Conservation (phyloP, 2,113 vertebrate genomes). For the Megaceryle torquata region DNA sequence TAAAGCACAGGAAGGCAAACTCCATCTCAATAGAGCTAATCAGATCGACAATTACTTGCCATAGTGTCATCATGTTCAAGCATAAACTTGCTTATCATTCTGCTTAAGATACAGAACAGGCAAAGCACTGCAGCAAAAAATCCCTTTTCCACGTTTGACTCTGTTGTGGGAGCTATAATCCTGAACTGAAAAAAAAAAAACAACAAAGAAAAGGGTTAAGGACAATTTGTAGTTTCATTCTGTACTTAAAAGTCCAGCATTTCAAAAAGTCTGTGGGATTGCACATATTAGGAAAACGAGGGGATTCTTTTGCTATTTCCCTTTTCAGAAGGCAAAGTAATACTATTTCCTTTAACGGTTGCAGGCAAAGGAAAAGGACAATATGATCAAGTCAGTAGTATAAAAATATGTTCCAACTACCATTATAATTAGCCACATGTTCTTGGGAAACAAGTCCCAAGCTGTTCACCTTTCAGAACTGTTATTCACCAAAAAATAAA, state of each 20-base stretch:
- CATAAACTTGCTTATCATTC: conserved; percentile 52
- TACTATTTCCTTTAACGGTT: neutral
- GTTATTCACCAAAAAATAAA: neutral
- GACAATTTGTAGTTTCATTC: neutral
- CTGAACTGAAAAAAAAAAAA: neutral
- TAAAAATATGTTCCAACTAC: neutral
- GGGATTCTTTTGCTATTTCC: neutral
- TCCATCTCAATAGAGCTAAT: conserved; percentile 22
- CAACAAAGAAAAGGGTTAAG: neutral
- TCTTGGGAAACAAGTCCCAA: neutral
- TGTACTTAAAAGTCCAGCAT: neutral
- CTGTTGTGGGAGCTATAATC: neutral
- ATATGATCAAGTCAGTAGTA: neutral
- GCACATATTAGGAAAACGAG: neutral
- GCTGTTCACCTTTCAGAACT: neutral
- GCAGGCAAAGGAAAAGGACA: neutral
- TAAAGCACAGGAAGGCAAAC: conserved; percentile 25
- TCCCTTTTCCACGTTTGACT: neutral
- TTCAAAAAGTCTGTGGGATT: neutral
- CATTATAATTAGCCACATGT: neutral
- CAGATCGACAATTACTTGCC: conserved; percentile 55
- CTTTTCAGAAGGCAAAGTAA: neutral
- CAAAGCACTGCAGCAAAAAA: neutral
- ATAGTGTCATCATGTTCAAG: conserved; percentile 41
- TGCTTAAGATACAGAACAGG: neutral